Evolutionary conservation across 2,113 vertebrate genomes (phyloP).

Genomic region (Cephalopholis sonnerati): DNA sequence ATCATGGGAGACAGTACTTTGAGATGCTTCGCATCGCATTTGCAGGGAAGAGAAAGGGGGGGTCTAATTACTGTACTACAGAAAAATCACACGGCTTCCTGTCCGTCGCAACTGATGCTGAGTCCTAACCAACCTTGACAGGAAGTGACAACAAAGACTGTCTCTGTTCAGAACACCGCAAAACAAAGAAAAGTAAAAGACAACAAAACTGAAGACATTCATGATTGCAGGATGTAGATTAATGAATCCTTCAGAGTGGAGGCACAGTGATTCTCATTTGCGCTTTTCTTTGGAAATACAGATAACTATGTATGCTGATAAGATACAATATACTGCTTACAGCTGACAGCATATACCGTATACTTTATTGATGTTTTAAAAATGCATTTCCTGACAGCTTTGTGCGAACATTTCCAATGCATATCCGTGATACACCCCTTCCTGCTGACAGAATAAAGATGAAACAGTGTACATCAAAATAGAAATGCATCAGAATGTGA

Average conservation of each 20-base stretch:
- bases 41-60: conserved; percentile 86
- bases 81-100: conserved; percentile 91
- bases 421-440: conserved; percentile 41
- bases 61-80: conserved; percentile 96
- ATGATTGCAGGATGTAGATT: conserved; percentile 49
- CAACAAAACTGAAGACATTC: conserved; percentile 61
- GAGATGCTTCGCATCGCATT: conserved; percentile 96
- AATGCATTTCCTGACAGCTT: conserved; percentile 68
- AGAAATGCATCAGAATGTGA: conserved; percentile 60
- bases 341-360: conserved; percentile 59
- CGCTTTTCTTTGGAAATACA: conserved; percentile 31
- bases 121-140: conserved; percentile 92
- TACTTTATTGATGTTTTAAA: conserved; percentile 66
- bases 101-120: conserved; percentile 90
- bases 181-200: conserved; percentile 71
- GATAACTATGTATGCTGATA: conserved; percentile 36
- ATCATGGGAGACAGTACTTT: conserved; percentile 95
- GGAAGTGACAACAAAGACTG: conserved; percentile 93
- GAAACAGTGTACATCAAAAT: conserved; percentile 70
- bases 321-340: conserved; percentile 5
- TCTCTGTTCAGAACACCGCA: conserved; percentile 87
- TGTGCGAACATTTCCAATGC: conserved; percentile 52
- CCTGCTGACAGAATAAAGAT: conserved; percentile 68
- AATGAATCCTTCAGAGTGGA: conserved; percentile 46
- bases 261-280: conserved; percentile 19